A percentile compares a stretch with the other conserved stretches of the same genome.
These are phyloP conservation scores for Brachypalpus laphriformis DNA, from an alignment of 2,888 invertebrate species.

Conservation along the genomic window DNA sequence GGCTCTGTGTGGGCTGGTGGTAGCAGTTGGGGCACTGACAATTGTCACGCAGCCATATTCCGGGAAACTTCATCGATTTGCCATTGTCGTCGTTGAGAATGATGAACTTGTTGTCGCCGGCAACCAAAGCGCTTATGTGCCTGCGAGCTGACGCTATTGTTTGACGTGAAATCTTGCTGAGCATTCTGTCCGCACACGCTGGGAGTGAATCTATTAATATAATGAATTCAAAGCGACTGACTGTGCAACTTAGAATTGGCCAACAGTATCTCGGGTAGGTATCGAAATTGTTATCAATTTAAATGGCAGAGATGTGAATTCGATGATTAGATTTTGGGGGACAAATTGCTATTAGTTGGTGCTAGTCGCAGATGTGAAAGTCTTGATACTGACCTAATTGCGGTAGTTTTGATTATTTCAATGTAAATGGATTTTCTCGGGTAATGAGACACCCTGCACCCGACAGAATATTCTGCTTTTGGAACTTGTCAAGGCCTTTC, in stretches of 20 bases:
- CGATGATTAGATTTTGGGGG: slow-evolving; percentile 18
- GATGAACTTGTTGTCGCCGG: slow-evolving; percentile 43
- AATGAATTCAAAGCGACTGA: not conserved
- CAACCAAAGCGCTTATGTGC: slow-evolving; percentile 33
- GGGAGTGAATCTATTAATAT: not conserved
- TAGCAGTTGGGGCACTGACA: slow-evolving; percentile 89
- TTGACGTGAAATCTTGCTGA: not conserved
- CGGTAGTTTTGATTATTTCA: not conserved
- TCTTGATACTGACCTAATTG: not conserved
- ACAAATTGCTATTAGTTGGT: not conserved
- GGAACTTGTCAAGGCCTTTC: too few relatives aligned
- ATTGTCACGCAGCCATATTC: slow-evolving; percentile 89
- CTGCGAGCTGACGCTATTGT: slow-evolving; percentile 18
- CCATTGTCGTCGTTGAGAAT: slow-evolving; percentile 43
- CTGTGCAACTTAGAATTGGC: not conserved
- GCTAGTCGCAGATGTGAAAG: not conserved
- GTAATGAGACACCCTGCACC: not conserved
- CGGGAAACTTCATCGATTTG: slow-evolving; percentile 84
- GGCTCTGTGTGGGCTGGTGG: slow-evolving; percentile 85
- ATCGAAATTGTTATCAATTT: slow-evolving; percentile 20
- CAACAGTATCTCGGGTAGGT: not conserved
- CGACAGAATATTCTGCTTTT: not conserved
- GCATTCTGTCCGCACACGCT: slow-evolving; percentile 5
- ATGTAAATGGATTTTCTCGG: not conserved
- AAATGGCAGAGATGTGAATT: not conserved